Evolutionary conservation across 1,140 invertebrate genomes (phyloP).

Genomic region (Eriosoma lanigerum): DNA sequence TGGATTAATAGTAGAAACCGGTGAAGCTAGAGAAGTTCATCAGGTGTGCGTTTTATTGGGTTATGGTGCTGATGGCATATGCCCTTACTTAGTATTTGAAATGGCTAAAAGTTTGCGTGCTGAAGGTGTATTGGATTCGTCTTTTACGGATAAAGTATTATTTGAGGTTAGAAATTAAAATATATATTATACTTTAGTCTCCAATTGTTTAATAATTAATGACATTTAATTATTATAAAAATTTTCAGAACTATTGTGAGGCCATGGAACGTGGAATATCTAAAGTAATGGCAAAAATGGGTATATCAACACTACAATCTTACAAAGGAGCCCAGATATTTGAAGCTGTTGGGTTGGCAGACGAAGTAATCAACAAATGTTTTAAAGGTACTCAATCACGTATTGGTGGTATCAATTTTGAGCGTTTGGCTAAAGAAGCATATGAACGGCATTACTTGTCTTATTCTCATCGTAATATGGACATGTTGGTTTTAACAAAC

Average conservation of each 20-base stretch:
- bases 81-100: constrained; percentile 96
- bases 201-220: constrained; percentile 15
- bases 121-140: constrained; percentile 76
- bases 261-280: constrained; percentile 79
- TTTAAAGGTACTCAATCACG: constrained; percentile 94
- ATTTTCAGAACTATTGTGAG: constrained; percentile 66
- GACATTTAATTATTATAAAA: not conserved
- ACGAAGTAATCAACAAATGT: constrained; percentile 92
- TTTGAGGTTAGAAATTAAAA: constrained; percentile 68
- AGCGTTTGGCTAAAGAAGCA: constrained; percentile 85
- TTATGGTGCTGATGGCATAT: constrained; percentile 96
- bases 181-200: not conserved
- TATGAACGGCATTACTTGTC: constrained; percentile 80
- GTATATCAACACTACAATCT: constrained; percentile 97
- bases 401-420: constrained; percentile 90
- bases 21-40: constrained; percentile 91
- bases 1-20: constrained; percentile 89
- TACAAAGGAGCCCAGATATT: constrained; percentile 99
- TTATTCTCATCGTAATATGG: constrained; percentile 70
- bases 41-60: constrained; percentile 95
- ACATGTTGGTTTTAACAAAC: constrained; percentile 83
- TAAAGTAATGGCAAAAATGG: constrained; percentile 99
- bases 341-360: constrained; percentile 91
- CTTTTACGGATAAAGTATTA: constrained; percentile 80
- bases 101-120: constrained; percentile 77